Base-by-base conservation (phyloP, 2,797 vertebrate species). In the Melanotaenia boesemani region DNA sequence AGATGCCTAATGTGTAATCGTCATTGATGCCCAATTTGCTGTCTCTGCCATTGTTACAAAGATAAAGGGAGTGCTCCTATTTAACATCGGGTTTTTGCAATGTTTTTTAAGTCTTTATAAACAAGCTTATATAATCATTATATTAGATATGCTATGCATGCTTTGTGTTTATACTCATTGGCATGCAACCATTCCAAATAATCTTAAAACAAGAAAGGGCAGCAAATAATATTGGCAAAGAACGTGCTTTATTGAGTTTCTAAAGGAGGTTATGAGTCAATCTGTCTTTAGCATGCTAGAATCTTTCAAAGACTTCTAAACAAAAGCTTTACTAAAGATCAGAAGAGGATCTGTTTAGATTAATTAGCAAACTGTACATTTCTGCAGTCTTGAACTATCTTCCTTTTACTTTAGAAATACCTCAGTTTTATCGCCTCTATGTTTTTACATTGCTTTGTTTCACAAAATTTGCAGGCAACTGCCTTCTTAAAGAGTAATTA, bases 1-100 rank as follows among this genome's bases (percentile, higher is more conserved):
- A 83, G 74, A 87, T 65, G 81, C 75, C 72, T 86, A 80, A 85
- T 83, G 72, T 76, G 68, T 85, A 89, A 89, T 87, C 30, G 2
- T 77, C 82, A 86, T 67, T 85, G 77, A 90, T 78, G 26, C 86
- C 61, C 76, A 73, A 72, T 84, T 89, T 80, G 81, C 73, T 65
- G 46, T 81, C 72, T 83, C 60, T 80, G 67, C 71, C 44, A 39
- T 59, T 70, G 72, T 77, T 73, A 68, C 34, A 64, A 72, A 85
- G 77, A 79, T 61, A 58, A 77, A 71, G 62, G 34, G 70, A 64
- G 56, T 34, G 5, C 63, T 87, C 9, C 57, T 58, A 58, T 81
- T 88, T 70, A 74, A 76, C 69, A 73, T 57, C 4, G 1, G 11
- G 13, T 15, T 61, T 57, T 64, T 60, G 63, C 20, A 8, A 36